Base-by-base conservation (phyloP, 2,113 vertebrate genomes). In the Lagopus leucura region DNA sequence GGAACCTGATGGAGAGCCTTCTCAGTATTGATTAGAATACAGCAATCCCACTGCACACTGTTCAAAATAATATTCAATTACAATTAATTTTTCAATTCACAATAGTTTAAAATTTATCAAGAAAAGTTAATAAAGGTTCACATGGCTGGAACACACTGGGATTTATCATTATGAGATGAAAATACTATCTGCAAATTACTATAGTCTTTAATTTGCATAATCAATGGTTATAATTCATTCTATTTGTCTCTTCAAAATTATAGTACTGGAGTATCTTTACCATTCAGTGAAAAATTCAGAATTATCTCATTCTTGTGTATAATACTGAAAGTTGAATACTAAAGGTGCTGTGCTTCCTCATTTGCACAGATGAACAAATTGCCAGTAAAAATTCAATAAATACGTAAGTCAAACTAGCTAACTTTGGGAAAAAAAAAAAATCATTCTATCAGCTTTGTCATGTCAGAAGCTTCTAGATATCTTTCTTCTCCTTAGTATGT, bases 11-110 rank as follows among this genome's bases (percentile, higher is more conserved):
- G 78, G 87, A 93, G 82, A 95, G 78, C 91, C 54, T 92, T 95
- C 86, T 94, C 40, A 19, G 71, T 95, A 98, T 97, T 36, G 95
- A 97, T 95, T 77, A 79, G 45, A 50, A 25, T 94, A 92, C 94
- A 94, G 93, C 95, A 95, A 94, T 85, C 78, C 71, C 85, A 88
- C n/a, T 88, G 71, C 90, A 94, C 74, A 60, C 52, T 90, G 82
- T 93, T 97, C 66, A 92, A 95, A 88, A 95, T 95, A 66, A 71
- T 92, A 86, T 84, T 97, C 94, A 95, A 95, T 96, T 95, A 78
- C 80, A 96, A 90, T 76, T 92, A 84, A 91, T 93, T 96, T 97
- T 93, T 96, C 88, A 91, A 89, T 92, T 95, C 92, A 63, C 65
- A 79, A 94, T 82, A 92, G 92, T 74, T 91, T 91, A 63, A 94